Evolutionary conservation across 2,888 invertebrate species (phyloP).

Genomic region (Lasius fuliginosus): DNA sequence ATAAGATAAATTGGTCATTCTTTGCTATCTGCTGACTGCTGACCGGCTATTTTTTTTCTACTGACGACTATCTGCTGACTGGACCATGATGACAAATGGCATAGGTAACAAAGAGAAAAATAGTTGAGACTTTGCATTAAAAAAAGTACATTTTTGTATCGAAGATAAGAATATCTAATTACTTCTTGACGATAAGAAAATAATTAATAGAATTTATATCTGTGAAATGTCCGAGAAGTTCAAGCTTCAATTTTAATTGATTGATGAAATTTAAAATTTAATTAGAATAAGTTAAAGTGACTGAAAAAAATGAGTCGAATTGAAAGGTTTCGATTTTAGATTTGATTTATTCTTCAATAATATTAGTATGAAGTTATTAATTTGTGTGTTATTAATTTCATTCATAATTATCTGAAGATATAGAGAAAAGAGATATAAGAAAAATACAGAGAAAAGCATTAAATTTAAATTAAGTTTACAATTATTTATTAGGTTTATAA

Average conservation of each 20-base stretch:
- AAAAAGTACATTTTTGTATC: background rate
- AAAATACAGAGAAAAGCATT: background rate
- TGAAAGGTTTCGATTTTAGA: background rate
- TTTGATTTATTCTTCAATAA: background rate
- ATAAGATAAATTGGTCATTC: constrained; percentile 14
- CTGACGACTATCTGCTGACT: background rate
- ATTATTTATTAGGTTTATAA: background rate
- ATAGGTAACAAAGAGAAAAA: background rate
- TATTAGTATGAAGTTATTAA: background rate
- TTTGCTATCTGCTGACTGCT: background rate
- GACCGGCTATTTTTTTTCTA: background rate
- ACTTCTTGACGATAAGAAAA: background rate
- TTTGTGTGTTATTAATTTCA: background rate
- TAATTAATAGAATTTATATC: background rate
- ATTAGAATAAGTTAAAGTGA: background rate
- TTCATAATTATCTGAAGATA: background rate
- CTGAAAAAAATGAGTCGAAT: background rate
- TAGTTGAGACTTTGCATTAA: background rate
- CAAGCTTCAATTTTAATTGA: background rate
- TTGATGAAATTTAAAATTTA: background rate
- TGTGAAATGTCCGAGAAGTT: background rate
- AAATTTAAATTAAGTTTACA: background rate
- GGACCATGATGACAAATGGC: background rate
- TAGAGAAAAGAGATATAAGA: background rate
- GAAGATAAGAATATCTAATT: background rate